Conservation (phyloP, 2,797 vertebrate species). For the Myoxocephalus aenaeus region DNA sequence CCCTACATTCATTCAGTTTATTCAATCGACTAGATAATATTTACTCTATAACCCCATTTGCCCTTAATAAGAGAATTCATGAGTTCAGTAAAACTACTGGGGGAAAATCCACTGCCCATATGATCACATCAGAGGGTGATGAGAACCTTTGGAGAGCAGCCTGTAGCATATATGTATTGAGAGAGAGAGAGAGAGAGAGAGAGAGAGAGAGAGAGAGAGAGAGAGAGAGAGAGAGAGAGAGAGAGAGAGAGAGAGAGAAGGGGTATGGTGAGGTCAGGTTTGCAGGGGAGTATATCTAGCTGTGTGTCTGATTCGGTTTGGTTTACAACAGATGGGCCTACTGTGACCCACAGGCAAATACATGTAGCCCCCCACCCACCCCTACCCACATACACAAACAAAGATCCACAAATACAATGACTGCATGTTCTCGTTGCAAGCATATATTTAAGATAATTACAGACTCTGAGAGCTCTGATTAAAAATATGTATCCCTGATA, state of each 20-base stretch:
- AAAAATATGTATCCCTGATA: not conserved
- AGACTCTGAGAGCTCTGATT: slow-evolving; percentile 8
- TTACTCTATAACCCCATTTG: not conserved
- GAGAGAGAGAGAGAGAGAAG: slow-evolving; percentile 8
- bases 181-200: not conserved
- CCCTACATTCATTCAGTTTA: not conserved
- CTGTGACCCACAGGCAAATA: slow-evolving; percentile 80
- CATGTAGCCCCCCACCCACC: slow-evolving; percentile 42
- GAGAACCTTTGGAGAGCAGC: not conserved
- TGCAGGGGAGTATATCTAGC: slow-evolving; percentile 67
- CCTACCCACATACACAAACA: slow-evolving; percentile 22
- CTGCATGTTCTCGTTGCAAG: slow-evolving; percentile 16
- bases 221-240: not conserved
- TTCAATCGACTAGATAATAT: not conserved
- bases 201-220: not conserved
- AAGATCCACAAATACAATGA: slow-evolving; percentile 15
- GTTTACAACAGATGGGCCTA: slow-evolving; percentile 83
- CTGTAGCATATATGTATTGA: slow-evolving; percentile 7
- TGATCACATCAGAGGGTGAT: not conserved
- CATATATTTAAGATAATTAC: slow-evolving; percentile 3
- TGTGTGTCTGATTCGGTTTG: slow-evolving; percentile 80
- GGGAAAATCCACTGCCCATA: not conserved
- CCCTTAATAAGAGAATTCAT: not conserved
- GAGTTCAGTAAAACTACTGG: not conserved
- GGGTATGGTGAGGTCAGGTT: slow-evolving; percentile 52